Conservation (phyloP, 1,140 invertebrate genomes). For the Ceratina japonica region DNA sequence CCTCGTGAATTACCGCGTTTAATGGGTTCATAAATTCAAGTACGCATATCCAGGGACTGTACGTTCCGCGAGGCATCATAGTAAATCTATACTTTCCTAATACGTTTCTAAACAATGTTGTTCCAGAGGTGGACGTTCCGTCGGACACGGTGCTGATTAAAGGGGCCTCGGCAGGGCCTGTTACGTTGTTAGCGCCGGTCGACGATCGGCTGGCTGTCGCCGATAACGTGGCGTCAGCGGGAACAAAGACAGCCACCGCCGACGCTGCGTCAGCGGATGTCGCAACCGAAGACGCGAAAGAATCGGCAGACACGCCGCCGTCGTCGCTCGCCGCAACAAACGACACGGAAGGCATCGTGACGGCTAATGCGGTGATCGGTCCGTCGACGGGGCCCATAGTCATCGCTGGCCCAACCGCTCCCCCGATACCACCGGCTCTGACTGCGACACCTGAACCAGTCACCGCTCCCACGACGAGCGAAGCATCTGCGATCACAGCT, state of each 20-base stretch:
- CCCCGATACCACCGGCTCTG: background rate
- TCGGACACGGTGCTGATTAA: constrained; percentile 21
- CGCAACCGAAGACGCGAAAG: constrained; percentile 16
- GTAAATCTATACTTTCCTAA: background rate
- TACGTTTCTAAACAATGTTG: background rate
- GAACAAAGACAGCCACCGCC: constrained; percentile 12
- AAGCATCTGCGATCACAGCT: background rate
- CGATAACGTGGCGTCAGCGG: constrained; percentile 26
- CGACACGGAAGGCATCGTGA: constrained; percentile 20
- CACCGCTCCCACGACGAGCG: background rate
- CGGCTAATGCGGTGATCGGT: constrained; percentile 39
- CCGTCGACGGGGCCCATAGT: constrained; percentile 41
- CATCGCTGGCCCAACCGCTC: constrained; percentile 29
- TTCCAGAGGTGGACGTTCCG: background rate
- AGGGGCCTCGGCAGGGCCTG: constrained; percentile 24
- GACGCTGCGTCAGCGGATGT: constrained; percentile 29
- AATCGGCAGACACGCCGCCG: constrained; percentile 13
- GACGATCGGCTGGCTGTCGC: too few species aligned
- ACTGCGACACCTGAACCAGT: background rate
- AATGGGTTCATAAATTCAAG: background rate
- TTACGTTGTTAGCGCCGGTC: constrained; percentile 27
- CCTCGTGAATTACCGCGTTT: background rate
- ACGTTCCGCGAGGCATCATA: background rate
- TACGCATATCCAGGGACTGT: background rate
- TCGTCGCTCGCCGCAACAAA: constrained; percentile 3